Evolutionary conservation across 2,888 invertebrate genomes (phyloP), one percentile per base, ranked within the genome.

Genomic region (Hipparchia sbordonii): DNA sequence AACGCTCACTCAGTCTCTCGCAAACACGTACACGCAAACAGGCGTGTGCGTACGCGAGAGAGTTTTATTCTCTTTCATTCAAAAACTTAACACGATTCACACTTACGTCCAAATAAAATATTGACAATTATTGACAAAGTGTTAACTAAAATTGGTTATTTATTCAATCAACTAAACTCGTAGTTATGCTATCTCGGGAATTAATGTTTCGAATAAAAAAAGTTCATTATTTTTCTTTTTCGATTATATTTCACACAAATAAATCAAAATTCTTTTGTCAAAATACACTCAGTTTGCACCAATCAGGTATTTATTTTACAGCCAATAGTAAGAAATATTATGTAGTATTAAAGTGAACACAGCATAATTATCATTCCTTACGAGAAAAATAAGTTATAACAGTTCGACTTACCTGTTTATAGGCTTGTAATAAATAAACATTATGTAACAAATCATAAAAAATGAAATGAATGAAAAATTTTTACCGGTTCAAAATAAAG

Each of bases 291-390:
- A 63, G n/a, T 45, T 57, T 46, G 67, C 67, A 62, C 63, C 6
- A 39, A 13, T 7, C 3, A 23, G 6, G 6, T 5, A 61, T 51
- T 10, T 57, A 67, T 48, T 59, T 57, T 67, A 67, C 72, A 76
- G 74, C 73, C 72, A 74, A 72, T 74, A 74, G 72, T 74, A 63
- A 71, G 33, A 56, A 60, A n/a, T 56, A 54, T 8, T 6, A 33
- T 10, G 51, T 65, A 52, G 63, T 10, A 66, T 52, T 67, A 54
- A 56, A 56, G 60, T 59, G 60, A 56, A 48, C 45, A 23, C 74
- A 72, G 72, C 76, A 63, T 63, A 39, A 48, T 13, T 6, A 9
- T 5, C 70, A 72, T 73, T 73, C 52, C 9, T 72, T 65, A 74
- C 54, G 67, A 67, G 54, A 74, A 68, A 33, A 63, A 67, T 57